Evolutionary conservation across 2,888 invertebrate genomes (phyloP).

Genomic region (Microctonus brassicae): DNA sequence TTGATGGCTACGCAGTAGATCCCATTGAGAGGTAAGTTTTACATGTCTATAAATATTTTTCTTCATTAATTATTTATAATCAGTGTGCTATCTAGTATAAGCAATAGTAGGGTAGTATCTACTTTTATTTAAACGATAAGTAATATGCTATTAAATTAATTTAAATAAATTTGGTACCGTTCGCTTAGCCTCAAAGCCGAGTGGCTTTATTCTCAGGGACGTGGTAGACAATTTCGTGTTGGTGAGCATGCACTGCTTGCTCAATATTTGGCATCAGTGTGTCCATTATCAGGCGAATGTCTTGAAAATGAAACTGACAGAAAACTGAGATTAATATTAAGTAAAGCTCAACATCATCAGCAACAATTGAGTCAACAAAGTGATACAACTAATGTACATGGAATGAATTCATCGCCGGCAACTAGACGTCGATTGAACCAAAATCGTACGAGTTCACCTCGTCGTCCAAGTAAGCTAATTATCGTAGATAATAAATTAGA

Average conservation of each 20-base stretch:
- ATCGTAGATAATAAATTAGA: neutral
- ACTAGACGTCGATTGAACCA: conserved; percentile 70
- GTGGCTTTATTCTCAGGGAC: conserved; percentile 95
- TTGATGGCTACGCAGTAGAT: conserved; percentile 90
- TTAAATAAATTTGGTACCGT: conserved; percentile 27
- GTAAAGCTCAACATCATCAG: conserved; percentile 92
- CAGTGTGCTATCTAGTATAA: neutral
- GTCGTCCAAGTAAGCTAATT: conserved; percentile 68
- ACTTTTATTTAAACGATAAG: neutral
- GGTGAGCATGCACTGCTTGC: conserved; percentile 87
- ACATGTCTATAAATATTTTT: conserved; percentile 27
- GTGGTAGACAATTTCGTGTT: conserved; percentile 87
- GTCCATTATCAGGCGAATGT: conserved; percentile 86
- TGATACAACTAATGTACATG: conserved; percentile 58
- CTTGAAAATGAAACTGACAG: conserved; percentile 89
- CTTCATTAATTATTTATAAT: conserved; percentile 32
- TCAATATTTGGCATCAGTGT: conserved; percentile 86
- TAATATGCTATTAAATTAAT: neutral
- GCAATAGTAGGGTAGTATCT: conserved; percentile 8
- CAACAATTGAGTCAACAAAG: conserved; percentile 83
- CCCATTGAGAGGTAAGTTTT: conserved; percentile 86
- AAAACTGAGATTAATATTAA: conserved; percentile 86
- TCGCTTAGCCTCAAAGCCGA: conserved; percentile 86
- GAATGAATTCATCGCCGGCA: conserved; percentile 70
- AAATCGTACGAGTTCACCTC: conserved; percentile 70